phyloP scores from a whole-genome alignment of 1,140 invertebrate genomes.

The Dufourea novaeangliae region DNA sequence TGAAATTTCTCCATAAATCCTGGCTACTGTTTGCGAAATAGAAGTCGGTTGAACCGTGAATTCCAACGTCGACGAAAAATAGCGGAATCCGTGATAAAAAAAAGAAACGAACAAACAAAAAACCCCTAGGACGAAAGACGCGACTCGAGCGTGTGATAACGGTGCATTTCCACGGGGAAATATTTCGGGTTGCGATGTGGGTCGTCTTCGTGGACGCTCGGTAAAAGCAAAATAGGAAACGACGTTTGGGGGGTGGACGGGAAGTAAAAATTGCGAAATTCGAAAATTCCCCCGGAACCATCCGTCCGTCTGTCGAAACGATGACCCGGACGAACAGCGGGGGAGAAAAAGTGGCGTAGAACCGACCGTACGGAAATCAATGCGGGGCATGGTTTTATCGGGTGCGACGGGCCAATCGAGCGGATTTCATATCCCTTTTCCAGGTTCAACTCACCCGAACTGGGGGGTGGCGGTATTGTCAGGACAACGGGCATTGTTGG shows the following conservation, averaged over 20 bases:
- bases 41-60: neutral
- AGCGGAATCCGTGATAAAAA: neutral
- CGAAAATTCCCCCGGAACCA: slow-evolving; percentile 38
- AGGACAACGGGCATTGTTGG: slow-evolving; percentile 47
- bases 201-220: neutral
- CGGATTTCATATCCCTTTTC: slow-evolving; percentile 61
- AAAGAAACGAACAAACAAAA: neutral
- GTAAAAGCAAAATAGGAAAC: neutral
- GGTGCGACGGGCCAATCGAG: slow-evolving; percentile 57
- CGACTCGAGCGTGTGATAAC: neutral
- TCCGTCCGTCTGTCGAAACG: neutral
- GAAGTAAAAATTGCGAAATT: slow-evolving; percentile 46
- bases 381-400: slow-evolving; percentile 55
- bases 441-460: slow-evolving; percentile 45
- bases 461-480: slow-evolving; percentile 24
- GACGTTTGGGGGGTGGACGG: neutral
- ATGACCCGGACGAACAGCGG: neutral
- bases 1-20: neutral
- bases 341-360: neutral
- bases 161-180: neutral
- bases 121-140: neutral
- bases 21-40: neutral
- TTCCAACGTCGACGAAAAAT: neutral
- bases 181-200: no score
- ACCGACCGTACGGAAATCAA: slow-evolving; percentile 52